phyloP scores from a whole-genome alignment of 2,113 vertebrate species.

The Takifugu flavidus region DNA sequence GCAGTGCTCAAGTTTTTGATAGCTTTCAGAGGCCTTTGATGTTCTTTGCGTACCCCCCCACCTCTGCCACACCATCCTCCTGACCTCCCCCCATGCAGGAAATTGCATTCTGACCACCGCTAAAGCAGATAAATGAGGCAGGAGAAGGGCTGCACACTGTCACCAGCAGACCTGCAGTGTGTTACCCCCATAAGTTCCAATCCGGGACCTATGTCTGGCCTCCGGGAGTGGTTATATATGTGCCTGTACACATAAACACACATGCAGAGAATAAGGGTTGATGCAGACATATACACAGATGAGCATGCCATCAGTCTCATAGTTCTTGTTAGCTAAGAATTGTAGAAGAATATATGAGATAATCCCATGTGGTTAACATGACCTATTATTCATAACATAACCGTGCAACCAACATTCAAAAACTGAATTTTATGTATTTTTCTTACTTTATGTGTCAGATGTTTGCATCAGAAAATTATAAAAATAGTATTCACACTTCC shows the following conservation, averaged over 20 bases:
- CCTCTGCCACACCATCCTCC: constrained; percentile 38
- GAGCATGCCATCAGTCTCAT: constrained; percentile 1
- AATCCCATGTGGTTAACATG: neutral
- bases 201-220: constrained; percentile 40
- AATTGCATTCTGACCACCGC: constrained; percentile 76
- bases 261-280: neutral
- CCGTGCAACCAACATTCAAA: neutral
- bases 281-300: constrained; percentile 11
- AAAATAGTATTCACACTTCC: constrained; percentile 17
- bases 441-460: neutral
- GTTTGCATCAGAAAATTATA: constrained; percentile 23
- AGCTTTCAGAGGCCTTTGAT: constrained; percentile 74
- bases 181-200: constrained; percentile 59
- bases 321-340: neutral
- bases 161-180: constrained; percentile 68
- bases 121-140: constrained; percentile 76
- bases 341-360: constrained; percentile 2
- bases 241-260: constrained; percentile 1
- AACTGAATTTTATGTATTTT: neutral
- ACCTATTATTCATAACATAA: neutral
- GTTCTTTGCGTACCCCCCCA: constrained; percentile 62
- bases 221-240: constrained; percentile 11
- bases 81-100: constrained; percentile 74
- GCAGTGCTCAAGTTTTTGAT: constrained; percentile 65
- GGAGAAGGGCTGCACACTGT: constrained; percentile 69